Evolutionary conservation across 1,140 invertebrate genomes (phyloP).

Genomic region (Sminthurides bifidus): DNA sequence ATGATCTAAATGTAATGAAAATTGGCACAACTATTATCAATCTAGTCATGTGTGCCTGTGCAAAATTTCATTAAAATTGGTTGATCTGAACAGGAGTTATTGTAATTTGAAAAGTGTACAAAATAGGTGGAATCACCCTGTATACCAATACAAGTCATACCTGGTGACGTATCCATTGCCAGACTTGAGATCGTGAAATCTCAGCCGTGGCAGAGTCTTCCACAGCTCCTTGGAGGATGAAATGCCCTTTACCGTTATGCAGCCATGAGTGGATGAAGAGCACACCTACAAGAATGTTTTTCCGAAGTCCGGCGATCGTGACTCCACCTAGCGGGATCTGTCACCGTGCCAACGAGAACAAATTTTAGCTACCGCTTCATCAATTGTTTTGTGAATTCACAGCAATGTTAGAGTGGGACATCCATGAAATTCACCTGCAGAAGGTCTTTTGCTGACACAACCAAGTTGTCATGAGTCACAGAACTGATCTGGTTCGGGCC

Average conservation of each 20-base stretch:
- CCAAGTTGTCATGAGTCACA: conserved; percentile 1
- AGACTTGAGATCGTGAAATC: conserved; percentile 56
- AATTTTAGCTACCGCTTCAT: not conserved
- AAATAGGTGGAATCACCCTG: too few relatives aligned
- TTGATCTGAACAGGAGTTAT: too few relatives aligned
- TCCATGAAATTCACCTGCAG: conserved; percentile 21
- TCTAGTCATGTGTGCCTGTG: too few relatives aligned
- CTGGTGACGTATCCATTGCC: conserved; percentile 58
- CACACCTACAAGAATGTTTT: conserved; percentile 52
- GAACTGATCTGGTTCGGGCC: conserved; percentile 20
- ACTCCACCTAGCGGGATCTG: conserved; percentile 48
- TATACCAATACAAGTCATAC: too few relatives aligned
- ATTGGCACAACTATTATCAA: too few relatives aligned
- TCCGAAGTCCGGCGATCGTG: conserved; percentile 46
- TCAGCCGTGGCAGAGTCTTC: conserved; percentile 64
- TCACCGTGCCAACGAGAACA: conserved; percentile 21
- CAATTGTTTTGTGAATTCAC: too few relatives aligned
- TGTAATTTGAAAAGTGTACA: too few relatives aligned
- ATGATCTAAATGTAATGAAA: too few relatives aligned
- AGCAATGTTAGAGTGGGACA: too few relatives aligned
- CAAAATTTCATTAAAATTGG: too few relatives aligned
- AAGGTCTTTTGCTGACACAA: conserved; percentile 26
- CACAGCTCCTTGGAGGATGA: conserved; percentile 49
- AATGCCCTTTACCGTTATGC: conserved; percentile 49
- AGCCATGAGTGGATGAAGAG: conserved; percentile 57